Conservation (phyloP, 2,888 invertebrate species). For the Yponomeuta malinellus region DNA sequence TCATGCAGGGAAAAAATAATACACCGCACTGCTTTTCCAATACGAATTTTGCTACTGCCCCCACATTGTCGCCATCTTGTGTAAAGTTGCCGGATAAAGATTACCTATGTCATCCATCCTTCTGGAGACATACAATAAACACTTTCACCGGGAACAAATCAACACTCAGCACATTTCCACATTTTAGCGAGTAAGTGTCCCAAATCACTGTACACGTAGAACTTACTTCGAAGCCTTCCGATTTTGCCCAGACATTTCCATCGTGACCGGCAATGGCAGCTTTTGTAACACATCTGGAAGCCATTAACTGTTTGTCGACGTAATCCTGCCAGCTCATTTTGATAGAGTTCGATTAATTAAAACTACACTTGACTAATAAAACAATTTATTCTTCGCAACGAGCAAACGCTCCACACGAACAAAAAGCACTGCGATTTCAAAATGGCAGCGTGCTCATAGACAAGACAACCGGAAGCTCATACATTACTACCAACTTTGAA, state of each 20-base stretch:
- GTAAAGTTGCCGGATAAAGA: conserved; percentile 62
- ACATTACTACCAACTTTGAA: conserved; percentile 37
- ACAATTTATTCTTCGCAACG: conserved; percentile 67
- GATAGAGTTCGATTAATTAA: conserved; percentile 72
- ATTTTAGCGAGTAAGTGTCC: conserved; percentile 23
- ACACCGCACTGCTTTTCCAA: conserved; percentile 29
- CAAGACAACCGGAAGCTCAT: conserved; percentile 48
- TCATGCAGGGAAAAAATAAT: background rate
- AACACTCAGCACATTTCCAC: conserved; percentile 35
- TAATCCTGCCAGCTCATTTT: conserved; percentile 99
- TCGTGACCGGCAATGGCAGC: conserved; percentile 97
- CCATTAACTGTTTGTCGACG: conserved; percentile 97
- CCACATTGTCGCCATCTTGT: conserved; percentile 74
- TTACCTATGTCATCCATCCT: conserved; percentile 51
- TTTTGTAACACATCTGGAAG: conserved; percentile 95
- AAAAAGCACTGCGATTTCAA: conserved; percentile 75
- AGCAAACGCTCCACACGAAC: conserved; percentile 75
- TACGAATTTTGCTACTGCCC: conserved; percentile 35
- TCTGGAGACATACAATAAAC: conserved; percentile 23
- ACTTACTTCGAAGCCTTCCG: conserved; percentile 95
- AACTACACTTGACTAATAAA: conserved; percentile 72
- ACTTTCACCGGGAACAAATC: conserved; percentile 36
- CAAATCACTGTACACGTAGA: conserved; percentile 47
- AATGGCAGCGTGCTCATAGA: conserved; percentile 71
- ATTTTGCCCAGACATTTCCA: conserved; percentile 96